Evolutionary conservation across 92 coral and sea anemone species (phyloP), one percentile per base, ranked within the genome.

Genomic region (Phenganax stokvisi): DNA sequence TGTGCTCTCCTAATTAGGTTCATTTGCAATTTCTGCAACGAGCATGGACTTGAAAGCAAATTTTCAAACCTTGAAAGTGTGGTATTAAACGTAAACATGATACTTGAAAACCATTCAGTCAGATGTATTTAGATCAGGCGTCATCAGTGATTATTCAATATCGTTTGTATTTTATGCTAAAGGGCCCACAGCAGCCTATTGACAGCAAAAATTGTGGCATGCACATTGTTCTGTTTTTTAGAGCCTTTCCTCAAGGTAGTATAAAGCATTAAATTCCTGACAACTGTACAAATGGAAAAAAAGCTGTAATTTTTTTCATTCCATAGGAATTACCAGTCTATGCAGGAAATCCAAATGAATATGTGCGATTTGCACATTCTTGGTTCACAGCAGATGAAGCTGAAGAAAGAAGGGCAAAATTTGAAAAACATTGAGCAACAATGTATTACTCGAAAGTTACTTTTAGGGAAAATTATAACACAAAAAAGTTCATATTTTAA

Each of bases 351-450:
- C 77, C 77, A 72, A 28, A 72, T 12, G 12, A 44, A 44, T 72
- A 72, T 72, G 60, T 54, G 51, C 8, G 47, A 44, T 11, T 12
- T 12, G 0, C 47, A 1, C 77, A 72, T 72, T 37, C 44, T 10
- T 72, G 77, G 77, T 72, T 72, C 12, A 51, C 77, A 20, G 57
- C 16, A 20, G 25, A 20, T 13, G 65, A 59, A 3, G 65, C 77
- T 72, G 77, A 72, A 72, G 77, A 51, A 51, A 27, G 60, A 72
- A 72, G 57, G 28, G 77, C 77, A 51, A 44, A 72, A 72, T 16
- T 57, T 37, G 47, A 72, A 52, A 51, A 72, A 54, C 20, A 47
- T 54, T 72, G 77, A 57, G 28, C 77, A 8, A 72, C 77, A 7
- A 44, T 72, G 77, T 72, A 72, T 27, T 28, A 72, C 12, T 72